Conservation (phyloP, 2,888 invertebrate genomes). For the Cepaea hortensis region DNA sequence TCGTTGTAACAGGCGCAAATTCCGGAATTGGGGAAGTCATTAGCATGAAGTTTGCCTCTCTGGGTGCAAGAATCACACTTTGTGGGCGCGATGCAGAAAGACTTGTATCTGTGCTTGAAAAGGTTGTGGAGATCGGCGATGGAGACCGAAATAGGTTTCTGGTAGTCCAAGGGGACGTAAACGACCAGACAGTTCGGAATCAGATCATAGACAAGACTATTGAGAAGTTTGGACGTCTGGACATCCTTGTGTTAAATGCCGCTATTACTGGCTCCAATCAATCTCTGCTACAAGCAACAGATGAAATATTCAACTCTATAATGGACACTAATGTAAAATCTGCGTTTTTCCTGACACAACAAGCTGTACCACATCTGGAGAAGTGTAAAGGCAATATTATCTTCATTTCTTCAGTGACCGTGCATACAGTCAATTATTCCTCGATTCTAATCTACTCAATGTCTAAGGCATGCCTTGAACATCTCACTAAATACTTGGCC, state of each 20-base stretch:
- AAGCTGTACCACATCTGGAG: constrained; percentile 42
- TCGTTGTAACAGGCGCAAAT: constrained; percentile 28
- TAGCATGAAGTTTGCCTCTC: constrained; percentile 47
- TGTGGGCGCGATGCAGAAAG: constrained; percentile 30
- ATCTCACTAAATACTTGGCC: constrained; percentile 17
- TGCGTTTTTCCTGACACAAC: constrained; percentile 36
- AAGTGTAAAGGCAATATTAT: constrained; percentile 37
- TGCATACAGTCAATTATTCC: background rate
- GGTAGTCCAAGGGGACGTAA: constrained; percentile 11
- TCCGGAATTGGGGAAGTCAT: constrained; percentile 22
- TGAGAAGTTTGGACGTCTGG: no score
- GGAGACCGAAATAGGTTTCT: constrained; percentile 7
- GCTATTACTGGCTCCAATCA: background rate
- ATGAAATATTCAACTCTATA: constrained; percentile 27
- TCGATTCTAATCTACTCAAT: background rate
- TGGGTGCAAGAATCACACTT: constrained; percentile 20
- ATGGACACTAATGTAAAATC: constrained; percentile 43
- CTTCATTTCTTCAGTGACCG: constrained; percentile 21
- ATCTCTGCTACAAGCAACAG: background rate
- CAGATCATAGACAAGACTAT: background rate
- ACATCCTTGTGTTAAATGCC: constrained; percentile 28
- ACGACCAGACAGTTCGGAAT: constrained; percentile 1
- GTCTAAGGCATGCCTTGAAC: constrained; percentile 34
- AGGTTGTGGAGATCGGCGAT: constrained; percentile 9
- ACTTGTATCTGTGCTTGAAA: background rate